Base-by-base conservation (phyloP, 2,888 invertebrate species). In the Aphodius granarius region DNA sequence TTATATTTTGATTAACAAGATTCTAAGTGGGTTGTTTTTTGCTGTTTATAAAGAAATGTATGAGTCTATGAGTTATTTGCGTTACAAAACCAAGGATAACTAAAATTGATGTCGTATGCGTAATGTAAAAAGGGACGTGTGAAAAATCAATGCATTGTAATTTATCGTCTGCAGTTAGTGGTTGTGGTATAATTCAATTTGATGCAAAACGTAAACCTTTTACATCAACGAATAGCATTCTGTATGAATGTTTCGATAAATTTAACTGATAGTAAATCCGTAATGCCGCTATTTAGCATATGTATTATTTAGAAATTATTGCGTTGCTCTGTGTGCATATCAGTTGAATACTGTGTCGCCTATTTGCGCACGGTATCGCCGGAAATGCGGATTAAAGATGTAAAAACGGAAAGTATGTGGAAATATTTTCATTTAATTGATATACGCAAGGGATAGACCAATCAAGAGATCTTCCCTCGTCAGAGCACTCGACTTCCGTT, bases 401-500 rank as follows among this genome's bases (percentile, higher is more conserved):
- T n/a, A n/a, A n/a, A n/a, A n/a, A n/a, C n/a, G n/a, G n/a, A n/a
- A n/a, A 19, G 68, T 21, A 68, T 22, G 68, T 68, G 68, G 68
- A 18, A 68, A 21, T 20, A 68, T 68, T 68, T 18, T 21, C 68
- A 68, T 68, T 68, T 68, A 68, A 68, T 20, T 68, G 68, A 68
- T 68, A 68, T 68, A 68, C 68, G 68, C 20, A 68, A 68, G 22
- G 68, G 68, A 22, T 21, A 20, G 21, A 20, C 18, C 20, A 68
- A 68, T 68, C 68, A 68, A 68, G 22, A 16, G 17, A 19, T 13
- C 68, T 9, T 2, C 68, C 19, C 68, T 21, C 20, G 68, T n/a
- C 68, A 19, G 65, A 19, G 65, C 65, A 68, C 68, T 68, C 20
- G 22, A 20, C 68, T 68, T 66, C n/a, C 66, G 72, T 84, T 83